Conservation (phyloP, 2,888 invertebrate species). For the Sipha maydis region DNA sequence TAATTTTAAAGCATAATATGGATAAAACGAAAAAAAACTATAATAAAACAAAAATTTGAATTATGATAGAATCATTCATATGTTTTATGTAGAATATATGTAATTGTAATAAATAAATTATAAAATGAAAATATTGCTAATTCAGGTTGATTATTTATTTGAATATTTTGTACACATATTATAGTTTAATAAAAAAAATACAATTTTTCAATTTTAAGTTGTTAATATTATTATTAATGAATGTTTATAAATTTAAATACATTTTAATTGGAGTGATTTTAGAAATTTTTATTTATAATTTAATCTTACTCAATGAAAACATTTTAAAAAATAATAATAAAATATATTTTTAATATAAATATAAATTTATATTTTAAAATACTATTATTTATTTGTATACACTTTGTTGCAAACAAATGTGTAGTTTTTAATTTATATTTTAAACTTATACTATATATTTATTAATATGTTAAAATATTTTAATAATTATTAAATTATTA, state of each 20-base stretch:
- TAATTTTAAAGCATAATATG: not conserved
- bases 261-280: not conserved
- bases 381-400: not conserved
- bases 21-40: not conserved
- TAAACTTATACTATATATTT: not conserved
- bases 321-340: not conserved
- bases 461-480: too few species aligned
- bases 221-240: not conserved
- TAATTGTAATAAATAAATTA: not conserved
- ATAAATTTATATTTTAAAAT: not conserved
- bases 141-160: not conserved
- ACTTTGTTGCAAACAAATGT: too few species aligned
- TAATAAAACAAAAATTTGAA: not conserved
- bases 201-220: not conserved
- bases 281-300: not conserved
- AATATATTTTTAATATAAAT: too few species aligned
- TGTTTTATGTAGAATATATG: not conserved
- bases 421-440: not conserved
- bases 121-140: not conserved
- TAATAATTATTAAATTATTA: too few species aligned
- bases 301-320: not conserved
- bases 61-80: not conserved
- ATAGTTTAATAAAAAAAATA: not conserved
- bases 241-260: not conserved
- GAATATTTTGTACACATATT: not conserved